These are phyloP conservation scores for Ursus arctos DNA, from an alignment of 2,113 vertebrate genomes.

Conservation along the genomic window DNA sequence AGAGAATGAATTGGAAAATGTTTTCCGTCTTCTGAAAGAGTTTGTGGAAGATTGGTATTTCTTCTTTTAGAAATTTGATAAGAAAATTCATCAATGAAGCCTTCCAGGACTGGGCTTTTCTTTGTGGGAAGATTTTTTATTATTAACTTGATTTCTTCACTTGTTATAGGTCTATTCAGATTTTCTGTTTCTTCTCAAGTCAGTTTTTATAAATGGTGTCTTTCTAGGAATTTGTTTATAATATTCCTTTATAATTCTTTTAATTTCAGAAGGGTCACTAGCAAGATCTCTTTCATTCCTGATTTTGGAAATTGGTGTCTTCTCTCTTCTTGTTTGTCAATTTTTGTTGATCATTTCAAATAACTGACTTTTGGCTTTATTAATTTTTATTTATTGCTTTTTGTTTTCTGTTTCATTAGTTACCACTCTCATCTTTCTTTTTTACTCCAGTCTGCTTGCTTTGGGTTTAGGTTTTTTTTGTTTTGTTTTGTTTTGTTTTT, in stretches of 20 bases:
- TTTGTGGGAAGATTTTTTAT: conserved; percentile 31
- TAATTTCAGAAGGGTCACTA: background rate
- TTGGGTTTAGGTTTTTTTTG: background rate
- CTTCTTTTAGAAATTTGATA: background rate
- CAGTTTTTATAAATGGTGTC: conserved; percentile 17
- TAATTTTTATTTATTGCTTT: background rate
- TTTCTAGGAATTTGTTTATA: conserved; percentile 12
- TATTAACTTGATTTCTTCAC: background rate
- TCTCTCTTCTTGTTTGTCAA: background rate
- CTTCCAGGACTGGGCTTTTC: background rate
- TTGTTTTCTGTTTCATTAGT: background rate
- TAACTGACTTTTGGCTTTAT: background rate
- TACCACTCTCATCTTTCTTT: background rate
- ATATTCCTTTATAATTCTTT: background rate
- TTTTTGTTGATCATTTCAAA: background rate
- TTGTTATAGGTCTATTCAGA: background rate
- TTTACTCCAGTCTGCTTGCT: conserved; percentile 7
- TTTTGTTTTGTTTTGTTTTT: background rate
- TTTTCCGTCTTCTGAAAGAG: background rate
- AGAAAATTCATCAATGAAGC: background rate
- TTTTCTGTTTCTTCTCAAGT: conserved; percentile 20
- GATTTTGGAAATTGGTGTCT: background rate
- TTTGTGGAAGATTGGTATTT: background rate
- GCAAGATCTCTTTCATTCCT: background rate
- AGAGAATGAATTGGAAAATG: background rate